These are phyloP conservation scores for Condylura cristata DNA, from an alignment of 2,113 vertebrate species.

Conservation along the genomic window DNA sequence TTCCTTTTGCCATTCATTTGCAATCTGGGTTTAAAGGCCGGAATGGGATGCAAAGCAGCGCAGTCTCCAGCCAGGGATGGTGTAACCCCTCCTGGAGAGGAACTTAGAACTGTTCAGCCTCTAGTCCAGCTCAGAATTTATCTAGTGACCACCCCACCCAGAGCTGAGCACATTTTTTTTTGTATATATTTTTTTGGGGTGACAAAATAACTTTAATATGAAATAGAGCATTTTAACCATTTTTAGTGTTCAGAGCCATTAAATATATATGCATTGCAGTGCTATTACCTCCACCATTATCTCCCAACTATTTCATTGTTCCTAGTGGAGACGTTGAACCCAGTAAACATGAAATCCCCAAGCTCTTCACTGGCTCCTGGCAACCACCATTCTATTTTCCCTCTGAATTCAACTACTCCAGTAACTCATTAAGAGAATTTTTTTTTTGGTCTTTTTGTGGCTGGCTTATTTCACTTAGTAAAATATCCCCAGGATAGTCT, in stretches of 20 bases:
- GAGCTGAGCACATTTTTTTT: background rate
- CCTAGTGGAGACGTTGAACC: background rate
- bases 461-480: background rate
- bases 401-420: background rate
- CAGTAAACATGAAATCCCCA: background rate
- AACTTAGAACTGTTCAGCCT: background rate
- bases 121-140: background rate
- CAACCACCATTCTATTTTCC: background rate
- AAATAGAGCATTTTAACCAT: background rate
- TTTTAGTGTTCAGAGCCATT: background rate
- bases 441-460: background rate
- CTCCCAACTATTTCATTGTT: background rate
- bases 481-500: background rate
- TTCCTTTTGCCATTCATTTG: background rate
- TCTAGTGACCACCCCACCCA: background rate
- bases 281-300: background rate
- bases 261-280: background rate
- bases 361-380: accelerated
- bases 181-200: background rate
- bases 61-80: background rate
- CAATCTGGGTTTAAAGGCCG: background rate
- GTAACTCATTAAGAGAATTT: background rate
- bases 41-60: too few relatives aligned
- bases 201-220: background rate
- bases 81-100: background rate